phyloP scores from a whole-genome alignment of 2,113 vertebrate genomes.

The Etheostoma cragini region DNA sequence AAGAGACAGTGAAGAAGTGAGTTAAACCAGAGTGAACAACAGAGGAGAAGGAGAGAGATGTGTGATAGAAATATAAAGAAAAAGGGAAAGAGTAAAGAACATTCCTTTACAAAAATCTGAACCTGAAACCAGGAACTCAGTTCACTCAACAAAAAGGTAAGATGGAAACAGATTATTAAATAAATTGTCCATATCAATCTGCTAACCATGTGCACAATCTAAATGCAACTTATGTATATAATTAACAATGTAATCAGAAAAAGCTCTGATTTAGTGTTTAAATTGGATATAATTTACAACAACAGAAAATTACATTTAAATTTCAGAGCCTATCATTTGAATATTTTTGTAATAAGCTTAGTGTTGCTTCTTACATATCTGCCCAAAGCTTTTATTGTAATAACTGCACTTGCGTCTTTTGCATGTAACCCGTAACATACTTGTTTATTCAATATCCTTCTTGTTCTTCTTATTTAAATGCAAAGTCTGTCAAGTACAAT shows the following conservation, averaged over 20 bases:
- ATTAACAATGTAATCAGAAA: background rate
- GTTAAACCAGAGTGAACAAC: slow-evolving; percentile 53
- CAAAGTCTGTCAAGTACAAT: background rate
- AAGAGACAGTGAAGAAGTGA: slow-evolving; percentile 52
- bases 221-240: background rate
- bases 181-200: background rate
- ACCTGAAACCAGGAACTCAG: slow-evolving; percentile 7
- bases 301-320: background rate
- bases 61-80: slow-evolving; percentile 31
- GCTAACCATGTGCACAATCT: background rate
- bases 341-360: background rate
- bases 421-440: background rate
- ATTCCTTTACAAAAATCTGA: background rate
- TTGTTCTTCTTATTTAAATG: background rate
- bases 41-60: slow-evolving; percentile 53
- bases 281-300: background rate
- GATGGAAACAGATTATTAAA: slow-evolving; percentile 19
- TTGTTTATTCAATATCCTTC: background rate
- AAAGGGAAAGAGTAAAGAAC: slow-evolving; percentile 13
- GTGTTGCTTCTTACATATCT: background rate
- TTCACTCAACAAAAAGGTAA: slow-evolving; percentile 57
- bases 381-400: background rate
- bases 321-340: background rate
- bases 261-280: background rate
- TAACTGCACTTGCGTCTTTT: background rate